Base-by-base conservation (phyloP, 2,797 vertebrate genomes). In the Pantherophis vulpinus region DNA sequence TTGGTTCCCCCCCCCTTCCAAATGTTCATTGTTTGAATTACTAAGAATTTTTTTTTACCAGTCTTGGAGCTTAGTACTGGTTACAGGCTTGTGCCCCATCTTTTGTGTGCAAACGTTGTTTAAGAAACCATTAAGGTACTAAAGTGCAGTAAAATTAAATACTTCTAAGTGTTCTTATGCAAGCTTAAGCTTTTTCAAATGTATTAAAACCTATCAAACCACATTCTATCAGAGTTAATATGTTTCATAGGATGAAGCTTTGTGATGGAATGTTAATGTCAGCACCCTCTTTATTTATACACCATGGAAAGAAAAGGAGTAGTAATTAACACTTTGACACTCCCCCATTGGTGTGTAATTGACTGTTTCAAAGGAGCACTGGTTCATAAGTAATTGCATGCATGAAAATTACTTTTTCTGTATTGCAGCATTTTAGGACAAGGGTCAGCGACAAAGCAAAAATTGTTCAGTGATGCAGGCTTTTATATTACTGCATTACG, bases 241-340 rank as follows among this genome's bases (percentile, higher is more conserved):
- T 98, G 98, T 97, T 98, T 97, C 98, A 97, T 98, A 97, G 97
- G 98, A 98, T 97, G 97, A 98, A 98, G 98, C 98, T 97, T 96
- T 98, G 98, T 99, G 98, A 99, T 99, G 99, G 99, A 99, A 99
- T 99, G 99, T 99, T 98, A 99, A 98, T 99, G 99, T 99, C 99
- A 99, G 99, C 99, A 98, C 96, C 98, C 98, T 98, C 98, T 99
- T 99, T 99, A 99, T 99, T 99, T 99, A 99, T 98, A 97, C 98
- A 98, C 97, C 96, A 94, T 98, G 98, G 99, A 98, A 98, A 98
- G 74, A 87, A 99, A 98, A 98, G 98, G 98, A 98, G 98, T 98
- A 98, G 99, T 99, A 99, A 99, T 99, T 99, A 99, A 99, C 98
- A 99, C 98, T 98, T 98, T 97, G 98, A 98, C 98, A 98, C 99